Evolutionary conservation across 2,113 vertebrate species (phyloP), one percentile per base, ranked within the genome.

Genomic region (Euleptes europaea): DNA sequence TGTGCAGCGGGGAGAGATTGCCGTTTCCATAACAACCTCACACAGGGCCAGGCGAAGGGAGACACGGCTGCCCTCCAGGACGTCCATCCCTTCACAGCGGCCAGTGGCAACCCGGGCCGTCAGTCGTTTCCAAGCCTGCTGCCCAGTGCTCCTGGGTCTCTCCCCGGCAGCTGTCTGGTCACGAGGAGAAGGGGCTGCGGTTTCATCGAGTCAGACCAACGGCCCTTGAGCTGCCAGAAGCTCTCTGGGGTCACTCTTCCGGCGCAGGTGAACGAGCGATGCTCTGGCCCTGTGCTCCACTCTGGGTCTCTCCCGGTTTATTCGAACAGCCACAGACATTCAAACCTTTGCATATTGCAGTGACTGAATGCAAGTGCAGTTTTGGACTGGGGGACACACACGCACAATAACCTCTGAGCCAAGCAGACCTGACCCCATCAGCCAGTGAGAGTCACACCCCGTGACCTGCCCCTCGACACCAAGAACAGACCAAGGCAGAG

Each of bases 21-120:
- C 76, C 0, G 92, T 92, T 94, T 84, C 93, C 90, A 91, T 92
- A 87, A 87, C 91, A 93, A 93, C 90, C 0, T 2, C 75, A 84
- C 87, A n/a, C 0, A 0, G 79, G 78, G 87, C 73, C 89, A 80
- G 28, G 54, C 83, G 0, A 1, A 1, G 31, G 54, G 51, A 38
- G 35, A 42, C 2, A 1, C n/a, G n/a, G 0, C 49, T 0, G 0
- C 0, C n/a, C 70, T 42, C 42, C 49, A 85, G 47, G 19, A 38
- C 0, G 33, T 69, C 19, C 67, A n/a, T 69, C 38, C 67, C 67
- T 69, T 69, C 6, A 6, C 23, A 6, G 3, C 1, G 60, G 60
- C 60, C 26, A 28, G 9, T 28, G 15, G 2, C 15, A 7, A 54
- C 35, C 40, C 21, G 6, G 4, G 21, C 35, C 33, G 14, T 40